Base-by-base conservation (phyloP, 1,140 invertebrate genomes). In the Drosophila pandora region DNA sequence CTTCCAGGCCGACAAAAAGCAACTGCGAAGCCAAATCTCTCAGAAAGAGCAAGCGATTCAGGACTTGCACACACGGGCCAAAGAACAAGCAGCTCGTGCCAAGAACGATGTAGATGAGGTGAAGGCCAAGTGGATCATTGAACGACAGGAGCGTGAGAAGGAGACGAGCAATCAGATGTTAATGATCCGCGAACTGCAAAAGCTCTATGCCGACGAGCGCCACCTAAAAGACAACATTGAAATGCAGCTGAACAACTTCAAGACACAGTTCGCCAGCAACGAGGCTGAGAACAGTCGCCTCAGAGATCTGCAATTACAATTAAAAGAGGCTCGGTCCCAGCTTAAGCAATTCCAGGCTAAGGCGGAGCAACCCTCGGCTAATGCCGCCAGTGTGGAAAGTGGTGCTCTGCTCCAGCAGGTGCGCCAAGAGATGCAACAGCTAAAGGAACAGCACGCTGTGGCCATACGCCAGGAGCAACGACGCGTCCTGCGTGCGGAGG, bases 1-100 rank as follows among this genome's bases (percentile, higher is more conserved):
- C 48, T 97, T 96, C 92, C 94, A 96, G 79, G 93, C 94, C 23
- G 96, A 97, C 81, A 96, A 95, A 76, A 96, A 95, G 67, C 93
- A 95, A 82, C 90, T 97, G 45, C 94, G 95, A 63, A 93, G 92
- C 65, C 95, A 96, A 81, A 94, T 95, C 71, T 94, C 95, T 9
- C 88, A 96, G 93, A 94, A 94, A 87, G 95, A 96, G 67, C 94
- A 94, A 83, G 90, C 91, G 62, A 92, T 96, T 12, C 93, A 93
- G 67, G 93, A 94, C 55, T 92, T 95, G 47, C 93, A 94, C 76
- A 93, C 93, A 22, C 94, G 94, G 74, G 92, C 94, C 12, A 95
- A 94, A 74, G 93, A 93, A 28, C 85, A 93, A 34, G 92, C 94
- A 17, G 93, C 92, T 68, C 92, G 93, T 13, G 93, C 93, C 77